Conservation (phyloP, 2,797 vertebrate genomes). For the Acridotheres tristis region DNA sequence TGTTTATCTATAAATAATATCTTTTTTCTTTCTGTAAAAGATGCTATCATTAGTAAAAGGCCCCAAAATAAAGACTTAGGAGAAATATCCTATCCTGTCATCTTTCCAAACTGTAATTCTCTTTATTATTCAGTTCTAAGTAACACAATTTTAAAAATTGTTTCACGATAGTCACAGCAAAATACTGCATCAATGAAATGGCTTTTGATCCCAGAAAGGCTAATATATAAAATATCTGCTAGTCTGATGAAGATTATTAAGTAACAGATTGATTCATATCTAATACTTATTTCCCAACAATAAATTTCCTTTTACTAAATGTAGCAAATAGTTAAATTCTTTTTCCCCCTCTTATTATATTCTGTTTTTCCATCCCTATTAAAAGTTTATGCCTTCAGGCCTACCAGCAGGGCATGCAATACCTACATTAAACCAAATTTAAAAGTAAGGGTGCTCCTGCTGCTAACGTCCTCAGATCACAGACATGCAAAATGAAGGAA, state of each 20-base stretch:
- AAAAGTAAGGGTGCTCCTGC: conserved; percentile 82
- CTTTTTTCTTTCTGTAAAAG: neutral
- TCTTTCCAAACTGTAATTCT: neutral
- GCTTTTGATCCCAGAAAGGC: neutral
- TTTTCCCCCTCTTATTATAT: conserved; percentile 14
- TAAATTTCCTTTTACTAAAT: conserved; percentile 25
- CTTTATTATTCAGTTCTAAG: neutral
- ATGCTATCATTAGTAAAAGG: neutral
- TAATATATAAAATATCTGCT: neutral
- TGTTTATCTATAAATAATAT: neutral
- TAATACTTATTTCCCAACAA: neutral
- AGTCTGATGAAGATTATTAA: neutral
- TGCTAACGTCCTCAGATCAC: conserved; percentile 80
- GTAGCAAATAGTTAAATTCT: conserved; percentile 61
- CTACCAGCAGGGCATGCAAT: conserved; percentile 79
- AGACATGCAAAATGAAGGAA: conserved; percentile 79
- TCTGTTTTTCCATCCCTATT: conserved; percentile 69
- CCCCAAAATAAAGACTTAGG: neutral
- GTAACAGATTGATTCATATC: neutral
- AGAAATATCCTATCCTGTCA: neutral
- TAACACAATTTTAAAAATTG: neutral
- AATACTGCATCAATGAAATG: neutral
- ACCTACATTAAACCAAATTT: conserved; percentile 82
- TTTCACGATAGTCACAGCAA: neutral
- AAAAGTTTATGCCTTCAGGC: conserved; percentile 79